phyloP scores from a whole-genome alignment of 2,888 invertebrate species.

The Oscheius myriophilus region DNA sequence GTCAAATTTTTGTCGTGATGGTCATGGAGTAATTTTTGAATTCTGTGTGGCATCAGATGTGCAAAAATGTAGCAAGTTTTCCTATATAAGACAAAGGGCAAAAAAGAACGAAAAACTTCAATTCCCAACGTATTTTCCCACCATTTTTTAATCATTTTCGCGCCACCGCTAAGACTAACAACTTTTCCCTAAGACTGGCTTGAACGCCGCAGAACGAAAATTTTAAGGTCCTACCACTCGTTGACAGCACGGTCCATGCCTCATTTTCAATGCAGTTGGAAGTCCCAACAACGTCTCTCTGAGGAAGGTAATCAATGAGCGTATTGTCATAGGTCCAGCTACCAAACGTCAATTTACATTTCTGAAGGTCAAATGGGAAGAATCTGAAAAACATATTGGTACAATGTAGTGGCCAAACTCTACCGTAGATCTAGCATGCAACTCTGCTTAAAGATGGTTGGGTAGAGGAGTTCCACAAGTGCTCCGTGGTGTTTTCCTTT shows the following conservation, averaged over 20 bases:
- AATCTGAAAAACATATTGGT: slow-evolving; percentile 16
- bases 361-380: slow-evolving; percentile 46
- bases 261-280: slow-evolving; percentile 49
- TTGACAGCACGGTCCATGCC: slow-evolving; percentile 45
- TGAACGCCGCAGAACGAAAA: too few species aligned
- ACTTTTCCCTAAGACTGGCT: too few species aligned
- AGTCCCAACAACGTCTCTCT: slow-evolving; percentile 29
- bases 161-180: too few species aligned
- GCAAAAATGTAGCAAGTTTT: too few species aligned
- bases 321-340: slow-evolving; percentile 50
- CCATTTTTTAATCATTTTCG: too few species aligned
- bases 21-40: too few species aligned
- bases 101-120: too few species aligned
- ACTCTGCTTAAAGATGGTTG: slow-evolving; percentile 62
- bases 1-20: too few species aligned
- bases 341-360: slow-evolving; percentile 46
- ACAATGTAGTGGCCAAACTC: too few species aligned
- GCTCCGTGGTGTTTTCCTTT: slow-evolving; percentile 52
- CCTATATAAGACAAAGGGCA: too few species aligned
- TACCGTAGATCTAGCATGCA: slow-evolving; percentile 51
- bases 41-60: too few species aligned
- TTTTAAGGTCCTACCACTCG: slow-evolving; percentile 37
- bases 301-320: slow-evolving; percentile 43
- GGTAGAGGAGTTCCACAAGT: slow-evolving; percentile 61
- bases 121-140: too few species aligned